Conservation (phyloP, 2,113 vertebrate species). For the Lipophrys pholis region DNA sequence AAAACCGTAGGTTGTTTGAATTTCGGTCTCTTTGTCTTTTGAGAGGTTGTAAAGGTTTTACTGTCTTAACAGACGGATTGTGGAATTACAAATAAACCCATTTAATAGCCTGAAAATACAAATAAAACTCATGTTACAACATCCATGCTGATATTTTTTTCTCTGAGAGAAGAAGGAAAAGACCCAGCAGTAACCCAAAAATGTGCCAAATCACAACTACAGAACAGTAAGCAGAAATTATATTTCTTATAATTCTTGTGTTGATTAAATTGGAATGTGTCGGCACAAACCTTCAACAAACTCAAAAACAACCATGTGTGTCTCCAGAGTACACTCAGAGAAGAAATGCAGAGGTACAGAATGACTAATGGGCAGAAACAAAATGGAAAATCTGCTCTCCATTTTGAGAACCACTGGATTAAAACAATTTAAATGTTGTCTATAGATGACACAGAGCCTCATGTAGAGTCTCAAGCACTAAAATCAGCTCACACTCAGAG, state of each 20-base stretch:
- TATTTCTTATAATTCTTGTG: neutral
- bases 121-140: slow-evolving; percentile 1
- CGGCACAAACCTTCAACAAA: neutral
- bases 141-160: slow-evolving; percentile 5
- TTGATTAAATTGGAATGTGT: neutral
- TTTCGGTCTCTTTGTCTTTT: slow-evolving; percentile 4
- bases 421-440: no score
- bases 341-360: no score
- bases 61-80: neutral
- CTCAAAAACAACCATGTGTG: neutral
- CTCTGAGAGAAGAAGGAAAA: neutral
- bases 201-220: slow-evolving; percentile 33
- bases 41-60: neutral
- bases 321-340: no score
- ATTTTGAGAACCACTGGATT: no score
- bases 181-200: slow-evolving; percentile 30
- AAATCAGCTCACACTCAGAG: no score
- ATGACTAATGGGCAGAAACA: no score
- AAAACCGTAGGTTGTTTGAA: slow-evolving; percentile 13
- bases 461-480: no score
- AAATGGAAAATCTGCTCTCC: no score
- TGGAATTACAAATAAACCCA: slow-evolving; percentile 7
- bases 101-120: slow-evolving; percentile 5
- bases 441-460: no score
- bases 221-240: neutral